phyloP scores from a whole-genome alignment of 2,888 invertebrate species.

The Epsilonema sp. region DNA sequence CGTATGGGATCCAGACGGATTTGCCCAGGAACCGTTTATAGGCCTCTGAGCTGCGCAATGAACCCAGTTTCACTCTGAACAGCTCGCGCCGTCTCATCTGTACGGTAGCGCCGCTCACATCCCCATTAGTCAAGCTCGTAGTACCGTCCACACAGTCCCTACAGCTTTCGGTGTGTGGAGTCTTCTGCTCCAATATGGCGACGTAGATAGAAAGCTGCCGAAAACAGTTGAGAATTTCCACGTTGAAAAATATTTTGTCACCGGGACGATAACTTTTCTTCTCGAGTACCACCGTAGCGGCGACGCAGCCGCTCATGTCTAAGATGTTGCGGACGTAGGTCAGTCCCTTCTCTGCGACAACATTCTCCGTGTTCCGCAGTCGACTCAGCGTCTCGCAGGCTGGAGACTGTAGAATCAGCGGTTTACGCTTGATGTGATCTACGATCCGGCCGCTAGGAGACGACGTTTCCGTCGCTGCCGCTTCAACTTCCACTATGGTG shows the following conservation, averaged over 20 bases:
- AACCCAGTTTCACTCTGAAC: neutral
- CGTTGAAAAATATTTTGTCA: constrained; percentile 6
- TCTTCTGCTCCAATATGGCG: too few relatives aligned
- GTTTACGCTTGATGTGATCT: constrained; percentile 6
- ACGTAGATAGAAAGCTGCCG: constrained; percentile 7
- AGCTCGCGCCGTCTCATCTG: neutral
- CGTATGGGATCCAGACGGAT: neutral
- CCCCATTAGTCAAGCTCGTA: too few relatives aligned
- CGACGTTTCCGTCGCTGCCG: too few relatives aligned
- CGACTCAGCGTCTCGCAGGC: neutral
- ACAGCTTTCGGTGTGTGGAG: too few relatives aligned
- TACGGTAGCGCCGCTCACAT: too few relatives aligned
- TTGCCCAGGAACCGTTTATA: neutral
- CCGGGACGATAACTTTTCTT: neutral
- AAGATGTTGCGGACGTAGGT: constrained; percentile 9
- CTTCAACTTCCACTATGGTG: too few relatives aligned
- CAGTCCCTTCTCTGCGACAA: neutral
- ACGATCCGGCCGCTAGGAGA: neutral
- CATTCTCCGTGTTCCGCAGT: neutral
- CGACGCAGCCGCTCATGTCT: constrained; percentile 10
- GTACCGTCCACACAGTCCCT: too few relatives aligned
- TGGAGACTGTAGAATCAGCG: neutral
- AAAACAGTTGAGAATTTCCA: constrained; percentile 12
- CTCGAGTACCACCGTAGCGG: constrained; percentile 5
- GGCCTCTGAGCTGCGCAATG: neutral